phyloP scores from a whole-genome alignment of 2,797 vertebrate genomes.

The Acridotheres tristis region DNA sequence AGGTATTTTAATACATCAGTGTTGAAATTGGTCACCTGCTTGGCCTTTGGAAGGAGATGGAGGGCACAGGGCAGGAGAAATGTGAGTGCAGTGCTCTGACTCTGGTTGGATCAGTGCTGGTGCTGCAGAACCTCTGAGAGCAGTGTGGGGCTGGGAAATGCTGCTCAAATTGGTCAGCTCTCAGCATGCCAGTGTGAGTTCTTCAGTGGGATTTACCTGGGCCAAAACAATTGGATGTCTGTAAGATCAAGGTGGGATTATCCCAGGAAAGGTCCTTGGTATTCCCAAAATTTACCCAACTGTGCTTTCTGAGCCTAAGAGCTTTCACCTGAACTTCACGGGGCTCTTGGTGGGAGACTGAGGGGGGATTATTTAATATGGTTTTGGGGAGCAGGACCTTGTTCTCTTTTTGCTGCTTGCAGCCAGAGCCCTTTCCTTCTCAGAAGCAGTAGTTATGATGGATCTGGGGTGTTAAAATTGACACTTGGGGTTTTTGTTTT shows the following conservation, averaged over 20 bases:
- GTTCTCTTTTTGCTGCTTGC: not conserved
- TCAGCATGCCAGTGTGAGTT: accelerated
- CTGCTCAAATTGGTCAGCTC: not conserved
- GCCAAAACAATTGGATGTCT: not conserved
- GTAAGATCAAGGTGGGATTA: not conserved
- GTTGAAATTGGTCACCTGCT: not conserved
- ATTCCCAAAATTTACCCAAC: not conserved
- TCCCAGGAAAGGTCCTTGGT: not conserved
- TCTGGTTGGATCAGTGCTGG: not conserved
- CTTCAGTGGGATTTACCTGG: not conserved
- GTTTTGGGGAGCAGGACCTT: not conserved
- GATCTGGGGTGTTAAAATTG: not conserved
- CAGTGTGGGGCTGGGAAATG: not conserved
- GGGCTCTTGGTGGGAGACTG: not conserved
- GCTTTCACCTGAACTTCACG: not conserved
- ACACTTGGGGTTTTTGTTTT: not conserved
- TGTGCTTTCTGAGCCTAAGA: not conserved
- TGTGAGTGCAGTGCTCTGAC: not conserved
- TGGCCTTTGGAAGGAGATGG: not conserved
- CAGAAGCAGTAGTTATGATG: not conserved
- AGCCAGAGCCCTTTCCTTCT: not conserved
- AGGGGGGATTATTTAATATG: not conserved
- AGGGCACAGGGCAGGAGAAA: not conserved
- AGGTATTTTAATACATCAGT: not conserved
- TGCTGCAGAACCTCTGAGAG: not conserved